These are phyloP conservation scores for Pteronotus mesoamericanus DNA, from an alignment of 2,797 vertebrate genomes.

Conservation along the genomic window DNA sequence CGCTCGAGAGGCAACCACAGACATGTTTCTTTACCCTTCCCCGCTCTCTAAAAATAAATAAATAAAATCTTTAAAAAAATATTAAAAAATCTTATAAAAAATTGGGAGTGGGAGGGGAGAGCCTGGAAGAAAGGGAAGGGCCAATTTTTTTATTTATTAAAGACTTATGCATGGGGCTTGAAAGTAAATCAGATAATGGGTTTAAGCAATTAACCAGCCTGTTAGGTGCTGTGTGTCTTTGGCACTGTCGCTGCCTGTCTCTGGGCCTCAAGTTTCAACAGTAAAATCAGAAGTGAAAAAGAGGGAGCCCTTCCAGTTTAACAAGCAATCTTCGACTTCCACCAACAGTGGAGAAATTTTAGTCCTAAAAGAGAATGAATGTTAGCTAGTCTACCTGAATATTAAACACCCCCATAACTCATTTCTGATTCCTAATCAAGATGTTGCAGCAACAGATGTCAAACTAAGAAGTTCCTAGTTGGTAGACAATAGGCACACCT, in stretches of 20 bases:
- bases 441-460: conserved; percentile 59
- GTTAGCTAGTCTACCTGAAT: not conserved
- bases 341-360: not conserved
- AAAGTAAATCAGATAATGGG: not conserved
- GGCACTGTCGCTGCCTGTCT: not conserved
- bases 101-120: not conserved
- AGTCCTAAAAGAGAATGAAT: not conserved
- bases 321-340: not conserved
- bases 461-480: conserved; percentile 55
- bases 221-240: not conserved
- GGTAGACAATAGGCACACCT: conserved; percentile 46
- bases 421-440: not conserved
- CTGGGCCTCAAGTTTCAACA: not conserved
- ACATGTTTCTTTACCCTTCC: too few species aligned
- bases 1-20: too few species aligned
- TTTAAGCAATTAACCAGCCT: conserved; percentile 34
- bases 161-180: not conserved
- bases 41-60: too few species aligned
- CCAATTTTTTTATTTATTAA: not conserved
- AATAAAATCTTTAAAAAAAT: too few species aligned
- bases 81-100: too few species aligned
- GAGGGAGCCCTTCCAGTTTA: not conserved
- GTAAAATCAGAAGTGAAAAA: not conserved
- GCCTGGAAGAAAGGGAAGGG: not conserved
- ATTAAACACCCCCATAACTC: conserved; percentile 1